Conservation (phyloP, 2,888 invertebrate species). For the Tubulanus polymorphus region DNA sequence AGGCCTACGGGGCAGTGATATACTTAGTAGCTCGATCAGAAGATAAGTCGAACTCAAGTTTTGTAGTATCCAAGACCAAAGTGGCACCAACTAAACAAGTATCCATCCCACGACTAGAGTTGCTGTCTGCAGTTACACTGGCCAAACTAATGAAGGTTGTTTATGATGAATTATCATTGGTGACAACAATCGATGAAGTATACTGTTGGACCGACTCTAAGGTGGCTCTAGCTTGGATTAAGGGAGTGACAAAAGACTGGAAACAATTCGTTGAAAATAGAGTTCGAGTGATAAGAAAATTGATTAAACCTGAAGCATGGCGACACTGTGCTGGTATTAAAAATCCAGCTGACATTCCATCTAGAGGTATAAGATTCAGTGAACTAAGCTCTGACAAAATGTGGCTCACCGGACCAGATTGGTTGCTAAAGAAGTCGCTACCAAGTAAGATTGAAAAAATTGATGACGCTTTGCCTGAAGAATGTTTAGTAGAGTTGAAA, state of each 20-base stretch:
- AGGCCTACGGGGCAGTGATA: constrained; percentile 22
- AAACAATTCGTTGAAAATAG: constrained; percentile 27
- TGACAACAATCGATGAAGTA: constrained; percentile 14
- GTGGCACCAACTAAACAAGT: constrained; percentile 24
- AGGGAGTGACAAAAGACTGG: constrained; percentile 14
- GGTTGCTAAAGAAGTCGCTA: too few species aligned
- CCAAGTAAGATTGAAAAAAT: too few species aligned
- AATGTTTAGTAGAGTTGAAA: too few species aligned
- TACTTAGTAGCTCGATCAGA: constrained; percentile 13
- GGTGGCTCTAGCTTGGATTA: constrained; percentile 24
- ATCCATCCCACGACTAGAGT: constrained; percentile 23
- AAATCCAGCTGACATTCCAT: constrained; percentile 35
- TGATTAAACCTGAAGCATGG: constrained; percentile 17
- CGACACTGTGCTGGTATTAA: constrained; percentile 23
- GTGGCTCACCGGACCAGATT: constrained; percentile 30
- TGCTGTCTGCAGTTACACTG: constrained; percentile 12
- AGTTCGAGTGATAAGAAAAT: constrained; percentile 22
- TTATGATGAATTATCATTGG: too few species aligned
- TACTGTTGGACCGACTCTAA: constrained; percentile 22
- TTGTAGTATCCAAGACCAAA: constrained; percentile 17
- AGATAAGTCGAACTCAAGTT: too few species aligned
- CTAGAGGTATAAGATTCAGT: constrained; percentile 21
- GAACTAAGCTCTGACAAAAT: constrained; percentile 10
- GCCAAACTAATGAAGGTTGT: too few species aligned
- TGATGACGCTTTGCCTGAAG: too few species aligned